These are phyloP conservation scores for Cerastoderma edule DNA, from an alignment of 2,888 invertebrate species.

Conservation along the genomic window DNA sequence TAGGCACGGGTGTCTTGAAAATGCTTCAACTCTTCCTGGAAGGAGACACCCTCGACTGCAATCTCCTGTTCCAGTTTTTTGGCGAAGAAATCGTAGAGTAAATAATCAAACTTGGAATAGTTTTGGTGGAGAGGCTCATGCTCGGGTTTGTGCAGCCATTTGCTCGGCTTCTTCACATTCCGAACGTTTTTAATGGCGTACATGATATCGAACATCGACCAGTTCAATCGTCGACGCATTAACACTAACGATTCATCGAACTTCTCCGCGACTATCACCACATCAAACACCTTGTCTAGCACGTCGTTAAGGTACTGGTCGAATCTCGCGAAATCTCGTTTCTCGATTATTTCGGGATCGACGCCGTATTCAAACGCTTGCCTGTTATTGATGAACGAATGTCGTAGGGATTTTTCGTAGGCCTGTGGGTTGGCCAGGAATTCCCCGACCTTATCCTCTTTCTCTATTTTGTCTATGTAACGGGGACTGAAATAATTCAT, in stretches of 20 bases:
- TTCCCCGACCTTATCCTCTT: constrained; percentile 29
- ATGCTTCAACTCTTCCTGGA: constrained; percentile 38
- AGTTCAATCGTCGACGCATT: constrained; percentile 43
- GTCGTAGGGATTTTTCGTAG: constrained; percentile 28
- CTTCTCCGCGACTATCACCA: constrained; percentile 51
- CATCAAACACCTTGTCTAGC: constrained; percentile 49
- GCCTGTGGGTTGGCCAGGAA: constrained; percentile 33
- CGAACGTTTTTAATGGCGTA: constrained; percentile 58
- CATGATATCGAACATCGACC: constrained; percentile 53
- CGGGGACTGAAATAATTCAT: constrained; percentile 51
- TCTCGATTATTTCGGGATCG: constrained; percentile 40
- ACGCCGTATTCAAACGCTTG: constrained; percentile 58
- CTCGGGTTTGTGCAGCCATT: constrained; percentile 25
- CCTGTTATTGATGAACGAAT: constrained; percentile 50
- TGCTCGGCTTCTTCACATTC: constrained; percentile 17
- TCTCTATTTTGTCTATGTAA: constrained; percentile 26
- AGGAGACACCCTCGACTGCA: constrained; percentile 37
- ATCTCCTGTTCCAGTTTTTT: constrained; percentile 41
- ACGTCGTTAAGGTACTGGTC: constrained; percentile 39
- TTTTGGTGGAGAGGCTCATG: constrained; percentile 33
- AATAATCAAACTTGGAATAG: constrained; percentile 45
- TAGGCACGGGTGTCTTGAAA: constrained; percentile 40
- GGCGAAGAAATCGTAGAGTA: constrained; percentile 54
- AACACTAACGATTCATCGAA: constrained; percentile 59
- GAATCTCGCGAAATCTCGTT: constrained; percentile 41